phyloP scores from a whole-genome alignment of 2,888 invertebrate species.

The Opisthograptis luteolata region DNA sequence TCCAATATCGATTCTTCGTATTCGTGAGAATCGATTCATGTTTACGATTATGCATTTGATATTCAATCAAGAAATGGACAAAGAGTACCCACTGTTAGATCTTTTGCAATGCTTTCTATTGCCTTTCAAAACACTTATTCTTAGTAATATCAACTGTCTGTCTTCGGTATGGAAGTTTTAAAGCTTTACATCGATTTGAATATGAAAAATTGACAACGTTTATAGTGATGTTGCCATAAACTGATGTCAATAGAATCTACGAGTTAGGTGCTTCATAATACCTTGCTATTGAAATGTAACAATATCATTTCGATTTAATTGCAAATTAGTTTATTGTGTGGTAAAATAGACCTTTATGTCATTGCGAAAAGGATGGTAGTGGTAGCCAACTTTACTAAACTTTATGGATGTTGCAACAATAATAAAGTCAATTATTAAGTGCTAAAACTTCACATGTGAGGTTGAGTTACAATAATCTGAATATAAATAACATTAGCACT shows the following conservation, averaged over 20 bases:
- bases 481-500: too few relatives aligned
- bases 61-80: slow-evolving; percentile 73
- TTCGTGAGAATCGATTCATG: slow-evolving; percentile 65
- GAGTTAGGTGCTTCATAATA: slow-evolving; percentile 52
- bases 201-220: slow-evolving; percentile 32
- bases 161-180: slow-evolving; percentile 8
- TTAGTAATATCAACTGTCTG: slow-evolving; percentile 24
- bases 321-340: slow-evolving; percentile 50
- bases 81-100: slow-evolving; percentile 55
- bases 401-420: slow-evolving; percentile 21
- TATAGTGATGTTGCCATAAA: slow-evolving; percentile 57
- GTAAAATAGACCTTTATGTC: slow-evolving; percentile 26
- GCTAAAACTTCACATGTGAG: slow-evolving; percentile 15
- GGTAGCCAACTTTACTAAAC: slow-evolving; percentile 23
- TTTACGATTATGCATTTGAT: slow-evolving; percentile 76
- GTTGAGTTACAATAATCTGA: too few relatives aligned
- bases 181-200: slow-evolving; percentile 8
- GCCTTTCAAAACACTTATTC: not conserved
- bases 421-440: slow-evolving; percentile 16
- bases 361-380: slow-evolving; percentile 27
- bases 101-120: slow-evolving; percentile 33
- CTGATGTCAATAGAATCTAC: slow-evolving; percentile 52
- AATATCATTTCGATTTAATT: slow-evolving; percentile 56
- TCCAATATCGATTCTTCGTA: slow-evolving; percentile 67
- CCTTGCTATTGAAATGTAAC: slow-evolving; percentile 45